Conservation (phyloP, 1,140 invertebrate genomes). For the Drosophila takahashii region DNA sequence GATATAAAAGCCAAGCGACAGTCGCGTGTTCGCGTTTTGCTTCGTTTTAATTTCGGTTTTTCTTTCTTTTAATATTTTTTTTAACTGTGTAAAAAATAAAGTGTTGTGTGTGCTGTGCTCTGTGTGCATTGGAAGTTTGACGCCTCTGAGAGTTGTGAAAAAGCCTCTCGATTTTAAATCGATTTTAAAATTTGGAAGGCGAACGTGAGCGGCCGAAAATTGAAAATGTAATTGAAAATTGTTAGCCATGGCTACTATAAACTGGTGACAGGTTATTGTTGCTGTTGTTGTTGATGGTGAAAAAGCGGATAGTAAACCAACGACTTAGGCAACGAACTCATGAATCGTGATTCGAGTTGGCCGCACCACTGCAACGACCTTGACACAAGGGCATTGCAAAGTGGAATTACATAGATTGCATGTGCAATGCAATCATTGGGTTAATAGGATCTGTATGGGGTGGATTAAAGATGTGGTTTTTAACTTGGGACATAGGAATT, state of each 20-base stretch:
- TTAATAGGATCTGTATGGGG: neutral
- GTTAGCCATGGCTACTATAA: neutral
- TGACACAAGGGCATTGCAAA: constrained; percentile 33
- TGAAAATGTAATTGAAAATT: constrained; percentile 74
- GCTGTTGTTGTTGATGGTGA: neutral
- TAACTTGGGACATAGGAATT: no score
- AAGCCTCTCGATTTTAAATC: constrained; percentile 24
- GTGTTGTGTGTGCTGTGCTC: constrained; percentile 19
- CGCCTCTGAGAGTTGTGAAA: constrained; percentile 48
- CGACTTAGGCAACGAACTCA: constrained; percentile 46
- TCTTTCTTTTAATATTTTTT: constrained; percentile 28
- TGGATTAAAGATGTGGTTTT: no score
- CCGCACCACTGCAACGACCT: constrained; percentile 32
- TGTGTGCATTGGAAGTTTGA: constrained; percentile 38
- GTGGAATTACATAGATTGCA: neutral
- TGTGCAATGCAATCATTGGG: neutral
- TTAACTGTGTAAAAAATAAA: constrained; percentile 6
- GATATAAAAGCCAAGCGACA: constrained; percentile 18
- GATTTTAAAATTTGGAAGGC: constrained; percentile 18
- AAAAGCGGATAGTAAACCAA: constrained; percentile 16
- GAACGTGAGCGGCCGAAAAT: constrained; percentile 35
- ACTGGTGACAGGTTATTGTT: constrained; percentile 8
- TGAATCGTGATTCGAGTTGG: constrained; percentile 23
- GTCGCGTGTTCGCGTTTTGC: constrained; percentile 39
- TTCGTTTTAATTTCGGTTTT: constrained; percentile 49